phyloP scores from a whole-genome alignment of 1,140 invertebrate genomes.

The Macrobrachium rosenbergii region DNA sequence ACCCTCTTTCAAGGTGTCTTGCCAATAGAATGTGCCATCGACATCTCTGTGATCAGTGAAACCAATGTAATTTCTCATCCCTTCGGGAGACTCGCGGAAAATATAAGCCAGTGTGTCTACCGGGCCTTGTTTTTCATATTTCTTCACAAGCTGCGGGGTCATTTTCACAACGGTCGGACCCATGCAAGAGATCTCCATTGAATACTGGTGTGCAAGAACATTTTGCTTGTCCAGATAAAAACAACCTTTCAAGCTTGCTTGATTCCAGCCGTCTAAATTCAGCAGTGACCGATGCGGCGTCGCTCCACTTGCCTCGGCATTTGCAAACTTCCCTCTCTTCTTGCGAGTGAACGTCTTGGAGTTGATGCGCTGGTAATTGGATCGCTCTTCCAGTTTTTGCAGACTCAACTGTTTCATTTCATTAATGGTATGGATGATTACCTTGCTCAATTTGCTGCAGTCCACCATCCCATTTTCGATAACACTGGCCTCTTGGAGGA shows the following conservation, averaged over 20 bases:
- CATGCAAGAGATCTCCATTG: conserved; percentile 54
- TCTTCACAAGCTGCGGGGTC: conserved; percentile 46
- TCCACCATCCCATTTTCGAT: conserved; percentile 47
- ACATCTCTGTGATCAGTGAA: conserved; percentile 58
- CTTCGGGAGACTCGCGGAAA: conserved; percentile 62
- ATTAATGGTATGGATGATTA: conserved; percentile 60
- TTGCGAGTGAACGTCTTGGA: conserved; percentile 62
- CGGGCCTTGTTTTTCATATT: conserved; percentile 33
- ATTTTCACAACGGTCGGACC: conserved; percentile 61
- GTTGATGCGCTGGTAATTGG: conserved; percentile 57
- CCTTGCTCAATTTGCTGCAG: conserved; percentile 49
- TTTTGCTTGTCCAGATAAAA: conserved; percentile 63
- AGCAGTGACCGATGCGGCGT: conserved; percentile 2
- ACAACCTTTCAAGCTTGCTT: conserved; percentile 48
- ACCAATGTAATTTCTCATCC: conserved; percentile 58
- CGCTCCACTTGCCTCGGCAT: not conserved
- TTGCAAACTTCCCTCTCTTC: conserved; percentile 45
- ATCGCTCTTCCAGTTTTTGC: conserved; percentile 61
- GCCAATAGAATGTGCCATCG: conserved; percentile 62
- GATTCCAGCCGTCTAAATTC: conserved; percentile 54
- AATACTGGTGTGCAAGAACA: conserved; percentile 62
- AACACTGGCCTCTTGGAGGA: conserved; percentile 56
- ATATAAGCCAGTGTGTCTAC: conserved; percentile 63
- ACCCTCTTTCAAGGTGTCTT: conserved; percentile 61
- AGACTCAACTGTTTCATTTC: conserved; percentile 61